These are phyloP conservation scores for Microtus ochrogaster DNA, from an alignment of 2,113 vertebrate genomes.

Conservation along the genomic window DNA sequence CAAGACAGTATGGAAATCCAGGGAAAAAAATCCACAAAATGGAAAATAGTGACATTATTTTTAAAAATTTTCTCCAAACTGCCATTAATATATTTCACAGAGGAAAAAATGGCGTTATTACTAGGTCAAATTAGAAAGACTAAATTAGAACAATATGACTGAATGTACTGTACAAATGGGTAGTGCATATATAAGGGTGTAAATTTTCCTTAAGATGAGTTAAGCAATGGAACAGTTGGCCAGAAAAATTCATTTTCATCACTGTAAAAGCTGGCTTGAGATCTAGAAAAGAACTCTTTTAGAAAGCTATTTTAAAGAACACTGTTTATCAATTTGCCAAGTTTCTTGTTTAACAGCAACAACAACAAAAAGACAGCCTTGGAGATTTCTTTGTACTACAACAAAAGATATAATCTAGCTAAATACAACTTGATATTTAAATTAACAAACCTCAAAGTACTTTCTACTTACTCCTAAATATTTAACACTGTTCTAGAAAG, in stretches of 20 bases:
- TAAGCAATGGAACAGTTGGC: conserved; percentile 28
- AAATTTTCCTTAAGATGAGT: conserved; percentile 26
- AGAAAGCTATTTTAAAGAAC: conserved; percentile 17
- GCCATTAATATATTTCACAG: neutral
- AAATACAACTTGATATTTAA: conserved; percentile 39
- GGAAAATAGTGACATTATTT: conserved; percentile 3
- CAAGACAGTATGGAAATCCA: conserved; percentile 16
- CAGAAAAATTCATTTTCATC: conserved; percentile 36
- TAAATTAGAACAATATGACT: neutral
- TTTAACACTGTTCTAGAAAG: neutral
- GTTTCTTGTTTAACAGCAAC: neutral
- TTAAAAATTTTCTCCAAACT: conserved; percentile 17
- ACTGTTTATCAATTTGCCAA: conserved; percentile 21
- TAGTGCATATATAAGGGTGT: neutral
- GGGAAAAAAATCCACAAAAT: conserved; percentile 21
- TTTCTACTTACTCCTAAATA: conserved; percentile 3
- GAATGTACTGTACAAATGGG: neutral
- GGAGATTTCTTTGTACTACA: neutral
- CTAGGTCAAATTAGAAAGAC: conserved; percentile 41
- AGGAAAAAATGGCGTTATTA: neutral
- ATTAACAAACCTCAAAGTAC: neutral
- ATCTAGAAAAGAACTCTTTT: neutral
- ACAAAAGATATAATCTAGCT: conserved; percentile 28
- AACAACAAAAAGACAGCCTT: neutral
- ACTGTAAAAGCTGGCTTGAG: neutral